phyloP scores from a whole-genome alignment of 2,797 vertebrate genomes.

The Paguma larvata region DNA sequence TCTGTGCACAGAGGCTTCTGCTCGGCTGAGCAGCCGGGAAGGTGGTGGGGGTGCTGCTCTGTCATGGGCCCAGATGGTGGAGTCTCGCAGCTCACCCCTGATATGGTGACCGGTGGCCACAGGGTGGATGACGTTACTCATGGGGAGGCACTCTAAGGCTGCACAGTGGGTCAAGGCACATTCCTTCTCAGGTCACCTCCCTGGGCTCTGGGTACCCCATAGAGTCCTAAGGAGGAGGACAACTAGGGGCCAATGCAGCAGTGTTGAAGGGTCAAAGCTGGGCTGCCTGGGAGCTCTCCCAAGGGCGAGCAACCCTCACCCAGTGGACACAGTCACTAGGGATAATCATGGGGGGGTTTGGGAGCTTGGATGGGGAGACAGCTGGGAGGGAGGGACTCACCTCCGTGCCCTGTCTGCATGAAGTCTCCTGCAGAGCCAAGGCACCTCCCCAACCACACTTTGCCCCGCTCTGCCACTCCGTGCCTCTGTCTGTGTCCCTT shows the following conservation, averaged over 20 bases:
- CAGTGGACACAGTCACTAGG: too few relatives aligned
- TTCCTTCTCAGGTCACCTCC: not conserved
- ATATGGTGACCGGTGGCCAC: not conserved
- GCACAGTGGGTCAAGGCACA: too few relatives aligned
- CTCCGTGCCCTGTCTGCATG: accelerated
- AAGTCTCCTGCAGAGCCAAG: not conserved
- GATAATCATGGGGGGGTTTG: not conserved
- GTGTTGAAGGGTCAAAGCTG: not conserved
- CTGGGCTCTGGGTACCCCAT: too few relatives aligned
- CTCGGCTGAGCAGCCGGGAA: not conserved
- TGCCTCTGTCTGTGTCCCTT: accelerated
- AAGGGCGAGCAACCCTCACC: not conserved
- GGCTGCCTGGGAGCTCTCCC: not conserved
- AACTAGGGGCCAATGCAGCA: too few relatives aligned
- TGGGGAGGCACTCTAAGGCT: not conserved
- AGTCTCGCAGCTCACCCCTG: not conserved
- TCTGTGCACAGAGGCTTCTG: not conserved
- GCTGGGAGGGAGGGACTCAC: too few relatives aligned
- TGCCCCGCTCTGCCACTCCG: accelerated
- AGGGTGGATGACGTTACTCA: not conserved
- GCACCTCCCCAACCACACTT: too few relatives aligned
- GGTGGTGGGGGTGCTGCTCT: not conserved
- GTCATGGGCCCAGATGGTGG: not conserved
- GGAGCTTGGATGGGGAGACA: not conserved
- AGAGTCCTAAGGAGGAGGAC: not conserved